Base-by-base conservation (phyloP, 1,140 invertebrate species). In the Trachelipus rathkii region DNA sequence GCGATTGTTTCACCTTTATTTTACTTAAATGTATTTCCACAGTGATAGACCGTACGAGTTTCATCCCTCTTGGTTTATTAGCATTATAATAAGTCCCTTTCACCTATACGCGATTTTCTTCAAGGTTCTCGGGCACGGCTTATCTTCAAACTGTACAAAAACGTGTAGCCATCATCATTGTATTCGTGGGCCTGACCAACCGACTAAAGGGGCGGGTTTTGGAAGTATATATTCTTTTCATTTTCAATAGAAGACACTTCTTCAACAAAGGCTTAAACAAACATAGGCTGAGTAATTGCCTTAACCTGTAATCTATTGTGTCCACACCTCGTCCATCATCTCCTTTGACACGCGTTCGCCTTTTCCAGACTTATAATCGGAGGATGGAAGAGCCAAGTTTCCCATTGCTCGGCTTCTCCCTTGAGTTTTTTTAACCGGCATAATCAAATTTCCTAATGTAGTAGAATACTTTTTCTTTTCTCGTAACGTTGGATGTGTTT, bases 251-350 rank as follows among this genome's bases (percentile, higher is more conserved):
- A 19, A 60, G 50, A 60, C 50, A 60, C 19, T 19, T 60, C 50
- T 60, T 8, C 50, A 60, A 60, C 50, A 60, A 60, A 60, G 50
- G 50, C 50, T 60, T 60, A 60, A 60, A 60, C 50, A 60, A 60
- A 60, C 50, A 60, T 60, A 60, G 50, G 50, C 50, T 60, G 50
- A 60, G 50, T 60, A 60, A 60, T 60, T 60, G 50, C 50, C 50
- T 60, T 60, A 60, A 60, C 50, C 50, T 19, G 50, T 60, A 60
- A 60, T 60, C n/a, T 60, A 60, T 19, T 19, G 50, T 60, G 50
- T 60, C 50, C 50, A 60, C 50, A 60, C 50, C 50, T 60, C 50
- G 50, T 60, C 50, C 50, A 60, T 60, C 50, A 60, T 60, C 50
- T 15, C 11, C 50, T 60, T 13, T 15, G 11, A 2, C n/a, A 60